Evolutionary conservation across 2,797 vertebrate genomes (phyloP).

Genomic region (Babyrousa celebensis): DNA sequence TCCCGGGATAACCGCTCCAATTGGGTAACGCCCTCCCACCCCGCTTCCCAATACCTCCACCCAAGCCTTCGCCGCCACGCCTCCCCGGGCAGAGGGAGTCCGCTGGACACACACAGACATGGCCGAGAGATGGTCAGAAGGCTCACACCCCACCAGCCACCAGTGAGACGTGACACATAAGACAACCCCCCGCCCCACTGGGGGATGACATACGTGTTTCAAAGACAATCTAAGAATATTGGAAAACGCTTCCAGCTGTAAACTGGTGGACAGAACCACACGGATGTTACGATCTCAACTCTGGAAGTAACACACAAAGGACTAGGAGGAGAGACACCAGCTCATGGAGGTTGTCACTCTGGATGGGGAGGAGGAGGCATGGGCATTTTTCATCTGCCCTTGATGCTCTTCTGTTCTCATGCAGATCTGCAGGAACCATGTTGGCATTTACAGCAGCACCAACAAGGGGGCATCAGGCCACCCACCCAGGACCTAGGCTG

Average conservation of each 20-base stretch:
- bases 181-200: neutral
- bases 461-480: neutral
- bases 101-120: neutral
- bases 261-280: neutral
- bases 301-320: neutral
- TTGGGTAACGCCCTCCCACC: neutral
- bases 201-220: neutral
- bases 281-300: neutral
- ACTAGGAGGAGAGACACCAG: neutral
- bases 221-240: neutral
- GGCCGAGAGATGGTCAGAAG: neutral
- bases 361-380: neutral
- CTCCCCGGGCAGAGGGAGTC: neutral
- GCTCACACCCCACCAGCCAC: neutral
- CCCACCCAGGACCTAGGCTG: neutral
- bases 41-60: neutral
- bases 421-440: neutral
- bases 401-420: conserved; percentile 31
- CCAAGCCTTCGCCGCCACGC: rapidly evolving
- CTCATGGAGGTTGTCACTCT: neutral
- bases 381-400: neutral
- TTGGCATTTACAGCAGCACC: neutral
- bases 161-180: neutral
- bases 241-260: neutral
- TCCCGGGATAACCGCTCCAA: conserved; percentile 31